A percentile compares a stretch with the other conserved stretches of the same genome.
These are phyloP conservation scores for Eurytoma adleriae DNA, from an alignment of 2,888 invertebrate species.

Conservation along the genomic window DNA sequence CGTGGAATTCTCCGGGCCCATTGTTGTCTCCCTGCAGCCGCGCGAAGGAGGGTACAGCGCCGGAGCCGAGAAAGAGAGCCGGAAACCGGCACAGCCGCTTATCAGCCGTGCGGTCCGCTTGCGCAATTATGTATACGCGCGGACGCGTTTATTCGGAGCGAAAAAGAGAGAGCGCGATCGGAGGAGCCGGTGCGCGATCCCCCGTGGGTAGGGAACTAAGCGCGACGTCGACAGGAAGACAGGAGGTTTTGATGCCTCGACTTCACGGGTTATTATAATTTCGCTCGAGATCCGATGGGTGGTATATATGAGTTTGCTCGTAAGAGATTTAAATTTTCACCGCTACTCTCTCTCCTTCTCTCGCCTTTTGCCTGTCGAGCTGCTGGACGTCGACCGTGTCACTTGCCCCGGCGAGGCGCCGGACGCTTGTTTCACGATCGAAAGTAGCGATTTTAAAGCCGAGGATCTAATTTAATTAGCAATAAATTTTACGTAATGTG, in stretches of 20 bases:
- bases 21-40: constrained; percentile 23
- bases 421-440: background rate
- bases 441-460: constrained; percentile 22
- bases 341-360: constrained; percentile 7
- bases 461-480: constrained; percentile 20
- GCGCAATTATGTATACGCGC: background rate
- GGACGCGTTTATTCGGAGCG: background rate
- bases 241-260: constrained; percentile 8
- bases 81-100: constrained; percentile 15
- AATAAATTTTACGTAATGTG: too few relatives aligned
- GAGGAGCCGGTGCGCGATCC: background rate
- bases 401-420: background rate
- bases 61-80: background rate
- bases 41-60: background rate
- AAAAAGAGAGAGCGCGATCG: background rate
- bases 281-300: constrained; percentile 10
- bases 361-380: background rate
- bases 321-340: constrained; percentile 4
- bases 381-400: constrained; percentile 15
- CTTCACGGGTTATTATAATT: constrained; percentile 31
- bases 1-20: constrained; percentile 23
- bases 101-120: constrained; percentile 9
- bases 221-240: constrained; percentile 22
- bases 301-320: background rate
- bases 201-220: constrained; percentile 25